Base-by-base conservation (phyloP, 2,888 invertebrate genomes). In the Stramonita haemastoma region DNA sequence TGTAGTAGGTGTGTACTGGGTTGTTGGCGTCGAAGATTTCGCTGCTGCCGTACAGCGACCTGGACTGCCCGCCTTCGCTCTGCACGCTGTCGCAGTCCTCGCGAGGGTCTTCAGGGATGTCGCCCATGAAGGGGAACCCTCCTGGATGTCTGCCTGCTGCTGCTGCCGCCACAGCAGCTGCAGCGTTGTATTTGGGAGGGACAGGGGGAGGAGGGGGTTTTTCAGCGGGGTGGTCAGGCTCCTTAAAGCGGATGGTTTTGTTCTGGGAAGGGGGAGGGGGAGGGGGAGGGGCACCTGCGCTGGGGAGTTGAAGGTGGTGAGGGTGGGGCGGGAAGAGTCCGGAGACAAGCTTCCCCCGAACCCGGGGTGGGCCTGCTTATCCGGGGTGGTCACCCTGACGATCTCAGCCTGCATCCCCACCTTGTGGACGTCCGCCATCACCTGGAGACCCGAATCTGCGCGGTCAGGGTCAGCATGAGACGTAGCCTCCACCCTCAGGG, bases 1-100 rank as follows among this genome's bases (percentile, higher is more conserved):
- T 92, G 83, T 92, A 92, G 86, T 92, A 91, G 11, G 89, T 90
- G n/a, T 92, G 89, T 26, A 88, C 90, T 22, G 90, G 90, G 77
- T 88, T 88, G 36, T 89, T 90, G 19, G 90, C 88, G n/a, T 93
- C 91, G 81, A 93, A 93, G 84, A 93, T 92, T 81, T 93, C 94
- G 81, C 93, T 93, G 79, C 93, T 93, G n/a, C 93, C 94, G 88
- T 93, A 93, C 86, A 93, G 91, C 46, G 93, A 93, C 13, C 90
- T 88, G 0, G 93, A 92, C 34, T 87, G 84, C 13, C 87, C 90
- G 79, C 91, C 90, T 32, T 93, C 93, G 90, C 93, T 93, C 34
- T 93, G 89, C 70, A 93, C 91, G 87, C 93, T 94, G 81, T 87
- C 87, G 15, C 90, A 89, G 84, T 90, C 90, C 81, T 91, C 91